These are phyloP conservation scores for Cervus canadensis DNA, from an alignment of 2,113 vertebrate genomes.

Conservation along the genomic window DNA sequence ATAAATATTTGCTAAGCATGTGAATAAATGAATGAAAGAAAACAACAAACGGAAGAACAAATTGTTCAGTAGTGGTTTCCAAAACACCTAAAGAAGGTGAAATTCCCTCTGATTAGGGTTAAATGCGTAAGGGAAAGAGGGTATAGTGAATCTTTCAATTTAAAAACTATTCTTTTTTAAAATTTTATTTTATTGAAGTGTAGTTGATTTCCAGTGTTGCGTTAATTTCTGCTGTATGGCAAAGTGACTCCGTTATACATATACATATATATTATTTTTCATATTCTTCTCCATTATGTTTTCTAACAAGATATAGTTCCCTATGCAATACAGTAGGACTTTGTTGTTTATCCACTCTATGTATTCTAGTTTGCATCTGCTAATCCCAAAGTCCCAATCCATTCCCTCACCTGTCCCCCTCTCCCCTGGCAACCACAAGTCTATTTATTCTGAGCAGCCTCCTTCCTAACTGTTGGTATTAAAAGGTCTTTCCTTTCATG, in stretches of 20 bases:
- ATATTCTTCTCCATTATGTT: neutral
- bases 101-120: neutral
- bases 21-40: slow-evolving; percentile 36
- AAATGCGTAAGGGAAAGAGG: no score
- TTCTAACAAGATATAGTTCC: neutral
- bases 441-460: neutral
- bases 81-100: neutral
- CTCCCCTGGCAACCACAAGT: neutral
- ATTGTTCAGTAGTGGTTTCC: neutral
- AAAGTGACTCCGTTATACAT: neutral
- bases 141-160: rapidly evolving
- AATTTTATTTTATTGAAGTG: neutral
- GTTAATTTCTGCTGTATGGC: neutral
- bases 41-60: neutral
- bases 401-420: neutral
- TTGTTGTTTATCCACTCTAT: neutral
- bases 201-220: neutral
- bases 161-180: neutral
- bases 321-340: neutral
- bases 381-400: neutral
- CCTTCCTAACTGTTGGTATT: neutral
- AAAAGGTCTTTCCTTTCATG: neutral
- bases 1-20: slow-evolving; percentile 27
- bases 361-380: neutral
- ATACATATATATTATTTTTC: neutral